phyloP scores from a whole-genome alignment of 1,140 invertebrate species.

The Tetragonula clypearis region DNA sequence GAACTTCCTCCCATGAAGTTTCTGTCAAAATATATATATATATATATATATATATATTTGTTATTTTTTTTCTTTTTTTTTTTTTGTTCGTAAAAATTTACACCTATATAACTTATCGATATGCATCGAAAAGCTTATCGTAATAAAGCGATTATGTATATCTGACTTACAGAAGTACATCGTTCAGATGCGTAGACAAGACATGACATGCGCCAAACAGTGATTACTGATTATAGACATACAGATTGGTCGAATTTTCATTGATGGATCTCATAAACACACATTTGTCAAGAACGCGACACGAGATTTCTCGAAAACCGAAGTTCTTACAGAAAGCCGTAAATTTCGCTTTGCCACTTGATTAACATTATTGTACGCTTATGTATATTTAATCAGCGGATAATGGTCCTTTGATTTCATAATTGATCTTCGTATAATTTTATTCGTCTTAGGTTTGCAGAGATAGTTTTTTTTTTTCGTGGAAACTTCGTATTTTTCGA shows the following conservation, averaged over 20 bases:
- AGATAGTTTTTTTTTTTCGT: neutral
- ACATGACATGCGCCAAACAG: slow-evolving; percentile 15
- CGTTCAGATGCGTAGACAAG: slow-evolving; percentile 31
- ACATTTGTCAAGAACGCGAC: slow-evolving; percentile 42
- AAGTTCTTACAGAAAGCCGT: slow-evolving; percentile 36
- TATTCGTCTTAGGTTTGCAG: neutral
- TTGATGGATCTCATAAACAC: slow-evolving; percentile 47
- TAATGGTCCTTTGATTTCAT: slow-evolving; percentile 53
- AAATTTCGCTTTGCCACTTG: slow-evolving; percentile 5
- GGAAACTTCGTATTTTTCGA: neutral
- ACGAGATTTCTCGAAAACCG: slow-evolving; percentile 17
- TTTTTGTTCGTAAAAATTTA: slow-evolving; percentile 60
- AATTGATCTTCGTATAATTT: slow-evolving; percentile 31
- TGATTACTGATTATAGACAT: slow-evolving; percentile 70
- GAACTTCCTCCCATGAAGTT: slow-evolving; percentile 42
- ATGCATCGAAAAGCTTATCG: slow-evolving; percentile 55
- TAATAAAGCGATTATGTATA: slow-evolving; percentile 58
- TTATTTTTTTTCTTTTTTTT: neutral
- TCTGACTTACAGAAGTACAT: slow-evolving; percentile 26
- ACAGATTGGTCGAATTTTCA: slow-evolving; percentile 78
- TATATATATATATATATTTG: slow-evolving; percentile 9
- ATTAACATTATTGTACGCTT: slow-evolving; percentile 57
- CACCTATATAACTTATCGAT: slow-evolving; percentile 58
- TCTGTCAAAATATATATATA: slow-evolving; percentile 66
- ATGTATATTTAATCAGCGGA: slow-evolving; percentile 30